Conservation (phyloP, 2,797 vertebrate genomes). For the Myotis vivesi region DNA sequence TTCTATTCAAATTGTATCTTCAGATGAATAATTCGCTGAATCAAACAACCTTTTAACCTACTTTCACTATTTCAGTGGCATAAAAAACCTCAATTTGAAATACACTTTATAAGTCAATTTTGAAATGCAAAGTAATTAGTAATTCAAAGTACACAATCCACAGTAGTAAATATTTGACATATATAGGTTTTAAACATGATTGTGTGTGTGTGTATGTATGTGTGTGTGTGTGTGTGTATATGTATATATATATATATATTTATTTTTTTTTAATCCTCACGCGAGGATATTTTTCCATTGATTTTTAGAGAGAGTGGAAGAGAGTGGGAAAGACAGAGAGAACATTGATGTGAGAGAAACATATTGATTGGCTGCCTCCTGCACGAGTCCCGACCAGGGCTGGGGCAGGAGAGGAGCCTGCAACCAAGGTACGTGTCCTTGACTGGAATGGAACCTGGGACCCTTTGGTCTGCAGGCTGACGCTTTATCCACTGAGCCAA, state of each 20-base stretch:
- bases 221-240: too few relatives aligned
- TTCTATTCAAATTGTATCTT: conserved; percentile 41
- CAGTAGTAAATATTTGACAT: neutral
- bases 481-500: neutral
- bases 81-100: neutral
- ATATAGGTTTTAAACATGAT: neutral
- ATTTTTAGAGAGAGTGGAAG: neutral
- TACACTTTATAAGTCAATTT: neutral
- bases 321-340: neutral
- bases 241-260: too few relatives aligned
- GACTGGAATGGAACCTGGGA: neutral
- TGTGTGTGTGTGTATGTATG: too few relatives aligned
- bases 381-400: neutral
- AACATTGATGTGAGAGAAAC: neutral
- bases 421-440: neutral
- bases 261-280: neutral
- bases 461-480: neutral
- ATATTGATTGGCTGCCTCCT: neutral
- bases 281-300: neutral
- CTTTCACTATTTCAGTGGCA: neutral
- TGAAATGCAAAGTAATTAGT: neutral
- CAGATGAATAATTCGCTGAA: neutral
- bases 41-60: conserved; percentile 1
- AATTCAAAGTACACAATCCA: conserved; percentile 26
- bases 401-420: too few relatives aligned